Conservation (phyloP, 2,888 invertebrate species). For the Latrodectus hesperus region DNA sequence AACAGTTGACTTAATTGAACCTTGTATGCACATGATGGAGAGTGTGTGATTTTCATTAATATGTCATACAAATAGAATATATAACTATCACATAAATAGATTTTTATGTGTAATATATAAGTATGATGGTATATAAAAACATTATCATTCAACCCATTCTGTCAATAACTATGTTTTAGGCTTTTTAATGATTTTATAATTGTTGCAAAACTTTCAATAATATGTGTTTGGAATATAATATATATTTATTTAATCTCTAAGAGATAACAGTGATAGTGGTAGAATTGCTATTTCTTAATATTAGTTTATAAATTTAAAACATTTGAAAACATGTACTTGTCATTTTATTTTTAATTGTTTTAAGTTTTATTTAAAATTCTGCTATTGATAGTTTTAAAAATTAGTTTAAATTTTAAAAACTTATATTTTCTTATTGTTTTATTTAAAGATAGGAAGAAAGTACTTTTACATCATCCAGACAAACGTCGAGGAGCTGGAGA, state of each 20-base stretch:
- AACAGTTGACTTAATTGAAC: no score
- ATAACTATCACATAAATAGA: no score
- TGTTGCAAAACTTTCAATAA: no score
- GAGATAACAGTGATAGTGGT: no score
- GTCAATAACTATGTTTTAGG: background rate
- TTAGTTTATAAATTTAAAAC: no score
- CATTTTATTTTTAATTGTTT: background rate
- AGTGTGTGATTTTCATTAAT: no score
- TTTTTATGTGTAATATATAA: no score
- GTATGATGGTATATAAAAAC: background rate
- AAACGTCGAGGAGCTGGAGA: slow-evolving; percentile 94
- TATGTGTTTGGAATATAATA: background rate
- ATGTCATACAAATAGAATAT: no score
- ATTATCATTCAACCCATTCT: background rate
- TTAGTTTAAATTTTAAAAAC: no score
- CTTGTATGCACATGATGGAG: no score
- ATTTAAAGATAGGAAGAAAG: slow-evolving; percentile 82
- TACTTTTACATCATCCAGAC: slow-evolving; percentile 97
- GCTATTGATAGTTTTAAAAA: background rate
- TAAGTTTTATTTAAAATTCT: background rate
- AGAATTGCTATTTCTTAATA: no score
- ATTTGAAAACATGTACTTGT: background rate
- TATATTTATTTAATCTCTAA: background rate
- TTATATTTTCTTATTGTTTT: slow-evolving; percentile 49
- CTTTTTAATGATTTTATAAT: background rate